Evolutionary conservation across 2,797 vertebrate species (phyloP).

Genomic region (Enteromius unitaeniatus): DNA sequence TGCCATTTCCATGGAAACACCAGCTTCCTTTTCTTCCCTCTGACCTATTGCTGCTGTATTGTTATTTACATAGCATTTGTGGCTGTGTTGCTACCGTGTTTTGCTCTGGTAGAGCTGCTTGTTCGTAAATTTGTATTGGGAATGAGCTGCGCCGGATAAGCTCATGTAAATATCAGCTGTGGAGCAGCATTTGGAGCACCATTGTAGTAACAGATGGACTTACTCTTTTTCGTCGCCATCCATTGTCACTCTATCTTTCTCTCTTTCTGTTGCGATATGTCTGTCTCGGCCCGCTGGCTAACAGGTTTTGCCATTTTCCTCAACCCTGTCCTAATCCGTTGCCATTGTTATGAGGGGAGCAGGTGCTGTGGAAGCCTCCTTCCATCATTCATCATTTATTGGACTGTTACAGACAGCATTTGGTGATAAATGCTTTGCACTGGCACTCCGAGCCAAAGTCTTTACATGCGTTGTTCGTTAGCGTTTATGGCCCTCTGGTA

Average conservation of each 20-base stretch:
- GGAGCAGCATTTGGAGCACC: background rate
- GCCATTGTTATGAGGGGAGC: slow-evolving; percentile 37
- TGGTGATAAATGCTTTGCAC: slow-evolving; percentile 34
- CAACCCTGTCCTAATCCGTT: slow-evolving; percentile 23
- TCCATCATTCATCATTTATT: slow-evolving; percentile 49
- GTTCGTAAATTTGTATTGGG: slow-evolving; percentile 21
- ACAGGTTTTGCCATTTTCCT: slow-evolving; percentile 35
- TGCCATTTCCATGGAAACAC: slow-evolving; percentile 47
- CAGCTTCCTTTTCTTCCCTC: slow-evolving; percentile 13
- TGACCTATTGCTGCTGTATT: slow-evolving; percentile 44
- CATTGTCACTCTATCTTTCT: background rate
- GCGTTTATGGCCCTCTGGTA: slow-evolving; percentile 33
- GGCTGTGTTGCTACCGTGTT: slow-evolving; percentile 22
- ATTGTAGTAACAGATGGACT: slow-evolving; percentile 49
- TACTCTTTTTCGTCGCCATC: slow-evolving; percentile 40
- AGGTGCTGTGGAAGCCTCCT: slow-evolving; percentile 41
- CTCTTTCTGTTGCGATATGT: slow-evolving; percentile 1
- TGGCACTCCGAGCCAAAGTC: slow-evolving; percentile 43
- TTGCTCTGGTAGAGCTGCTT: background rate
- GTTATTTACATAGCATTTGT: slow-evolving; percentile 38
- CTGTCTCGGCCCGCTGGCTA: slow-evolving; percentile 2
- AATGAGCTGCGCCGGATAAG: slow-evolving; percentile 18
- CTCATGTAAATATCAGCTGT: slow-evolving; percentile 38
- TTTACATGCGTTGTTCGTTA: slow-evolving; percentile 52
- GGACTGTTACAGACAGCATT: slow-evolving; percentile 44